Evolutionary conservation across 2,113 vertebrate genomes (phyloP).

Genomic region (Nesospiza acunhae): DNA sequence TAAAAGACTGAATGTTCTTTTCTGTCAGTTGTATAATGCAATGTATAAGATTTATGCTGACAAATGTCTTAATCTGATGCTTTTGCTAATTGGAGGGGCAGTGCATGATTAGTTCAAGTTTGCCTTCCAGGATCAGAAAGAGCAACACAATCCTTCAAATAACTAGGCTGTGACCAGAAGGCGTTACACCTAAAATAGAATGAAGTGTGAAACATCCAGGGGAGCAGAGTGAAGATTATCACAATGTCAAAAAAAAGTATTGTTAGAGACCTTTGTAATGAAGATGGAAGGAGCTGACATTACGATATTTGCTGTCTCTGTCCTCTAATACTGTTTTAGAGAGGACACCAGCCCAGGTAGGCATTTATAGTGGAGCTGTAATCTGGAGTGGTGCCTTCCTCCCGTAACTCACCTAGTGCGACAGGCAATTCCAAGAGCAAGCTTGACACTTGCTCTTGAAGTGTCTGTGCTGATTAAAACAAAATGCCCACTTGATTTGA

Average conservation of each 20-base stretch:
- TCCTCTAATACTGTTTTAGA: constrained; percentile 33
- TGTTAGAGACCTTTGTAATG: not conserved
- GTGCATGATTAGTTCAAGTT: not conserved
- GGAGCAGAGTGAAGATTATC: not conserved
- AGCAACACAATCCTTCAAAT: not conserved
- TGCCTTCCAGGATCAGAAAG: constrained; percentile 19
- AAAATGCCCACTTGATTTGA: constrained; percentile 28
- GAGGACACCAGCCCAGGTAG: constrained; percentile 15
- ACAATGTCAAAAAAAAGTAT: not conserved
- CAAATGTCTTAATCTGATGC: not conserved
- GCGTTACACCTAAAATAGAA: not conserved
- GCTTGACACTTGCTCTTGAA: constrained; percentile 48
- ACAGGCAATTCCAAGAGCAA: constrained; percentile 48
- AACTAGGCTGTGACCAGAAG: not conserved
- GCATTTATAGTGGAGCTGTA: constrained; percentile 37
- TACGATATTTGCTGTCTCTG: constrained; percentile 34
- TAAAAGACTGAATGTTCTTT: constrained; percentile 11
- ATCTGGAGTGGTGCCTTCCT: constrained; percentile 32
- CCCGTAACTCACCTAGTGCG: constrained; percentile 38
- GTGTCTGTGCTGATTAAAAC: constrained; percentile 39
- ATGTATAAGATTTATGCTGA: not conserved
- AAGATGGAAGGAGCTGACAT: constrained; percentile 38
- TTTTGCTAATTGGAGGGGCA: not conserved
- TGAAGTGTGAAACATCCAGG: not conserved
- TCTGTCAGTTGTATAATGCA: not conserved